phyloP scores from a whole-genome alignment of 2,888 invertebrate species.

The Punctoribates punctum region DNA sequence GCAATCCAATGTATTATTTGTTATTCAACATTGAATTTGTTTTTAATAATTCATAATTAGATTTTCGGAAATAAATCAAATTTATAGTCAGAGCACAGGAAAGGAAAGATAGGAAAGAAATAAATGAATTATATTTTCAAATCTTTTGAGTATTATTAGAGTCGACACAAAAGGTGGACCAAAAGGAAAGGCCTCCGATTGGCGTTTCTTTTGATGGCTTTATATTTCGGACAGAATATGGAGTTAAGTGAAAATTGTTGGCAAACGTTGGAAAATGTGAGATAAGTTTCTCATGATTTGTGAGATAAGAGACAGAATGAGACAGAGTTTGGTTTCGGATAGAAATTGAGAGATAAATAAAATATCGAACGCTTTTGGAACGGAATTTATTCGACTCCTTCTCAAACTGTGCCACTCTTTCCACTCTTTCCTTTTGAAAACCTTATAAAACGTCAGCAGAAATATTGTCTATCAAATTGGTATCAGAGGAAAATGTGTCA shows the following conservation, averaged over 20 bases:
- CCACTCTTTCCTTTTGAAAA: not conserved
- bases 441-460: constrained; percentile 19
- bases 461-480: constrained; percentile 8
- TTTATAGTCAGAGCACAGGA: too few species aligned
- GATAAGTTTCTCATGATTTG: constrained; percentile 1
- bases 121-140: too few species aligned
- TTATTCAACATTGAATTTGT: too few species aligned
- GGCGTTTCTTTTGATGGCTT: too few species aligned
- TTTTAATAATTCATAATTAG: too few species aligned
- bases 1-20: too few species aligned
- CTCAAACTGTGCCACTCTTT: not conserved
- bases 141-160: too few species aligned
- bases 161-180: too few species aligned
- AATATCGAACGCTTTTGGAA: not conserved
- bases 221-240: too few species aligned
- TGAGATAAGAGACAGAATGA: not conserved
- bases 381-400: not conserved
- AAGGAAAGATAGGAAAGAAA: too few species aligned
- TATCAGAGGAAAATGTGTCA: constrained; percentile 4
- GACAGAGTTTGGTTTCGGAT: not conserved
- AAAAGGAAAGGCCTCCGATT: too few species aligned
- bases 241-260: not conserved
- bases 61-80: too few species aligned
- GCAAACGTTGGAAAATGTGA: not conserved
- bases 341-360: constrained; percentile 13